These are phyloP conservation scores for Agrilus cyanescens DNA, from an alignment of 2,888 invertebrate genomes.

Conservation along the genomic window DNA sequence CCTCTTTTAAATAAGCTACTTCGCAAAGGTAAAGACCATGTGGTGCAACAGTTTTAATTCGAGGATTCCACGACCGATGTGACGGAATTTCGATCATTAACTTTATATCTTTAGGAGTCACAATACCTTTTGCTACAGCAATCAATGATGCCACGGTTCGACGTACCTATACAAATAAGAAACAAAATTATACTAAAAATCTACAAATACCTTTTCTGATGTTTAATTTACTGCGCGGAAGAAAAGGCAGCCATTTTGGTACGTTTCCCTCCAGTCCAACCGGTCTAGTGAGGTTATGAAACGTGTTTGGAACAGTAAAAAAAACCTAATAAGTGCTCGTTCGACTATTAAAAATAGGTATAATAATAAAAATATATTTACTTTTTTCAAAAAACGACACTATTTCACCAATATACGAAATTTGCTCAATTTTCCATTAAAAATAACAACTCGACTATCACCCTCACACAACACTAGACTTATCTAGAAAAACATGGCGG, in stretches of 20 bases:
- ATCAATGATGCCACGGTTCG: constrained; percentile 61
- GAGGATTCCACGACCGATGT: constrained; percentile 50
- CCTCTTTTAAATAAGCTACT: constrained; percentile 54
- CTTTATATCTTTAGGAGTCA: constrained; percentile 53
- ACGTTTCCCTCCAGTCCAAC: constrained; percentile 31
- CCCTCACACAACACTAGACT: too few species aligned
- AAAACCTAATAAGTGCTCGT: neutral
- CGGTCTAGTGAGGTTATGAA: constrained; percentile 31
- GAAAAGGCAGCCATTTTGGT: constrained; percentile 31
- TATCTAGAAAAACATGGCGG: too few species aligned
- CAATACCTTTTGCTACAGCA: constrained; percentile 46
- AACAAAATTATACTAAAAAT: constrained; percentile 19
- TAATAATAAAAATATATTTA: constrained; percentile 10
- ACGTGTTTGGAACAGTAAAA: constrained; percentile 26
- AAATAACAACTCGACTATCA: neutral
- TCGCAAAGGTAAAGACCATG: constrained; percentile 62
- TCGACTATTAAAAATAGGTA: too few species aligned
- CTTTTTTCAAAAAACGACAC: constrained; percentile 7
- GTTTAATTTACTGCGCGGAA: constrained; percentile 14
- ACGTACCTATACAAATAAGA: constrained; percentile 50
- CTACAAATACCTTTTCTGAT: constrained; percentile 22
- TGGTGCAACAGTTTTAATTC: constrained; percentile 43
- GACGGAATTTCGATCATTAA: constrained; percentile 71
- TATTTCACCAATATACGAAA: neutral
- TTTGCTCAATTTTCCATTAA: neutral